Conservation (phyloP, 2,797 vertebrate genomes). For the Hoplostethus atlanticus region DNA sequence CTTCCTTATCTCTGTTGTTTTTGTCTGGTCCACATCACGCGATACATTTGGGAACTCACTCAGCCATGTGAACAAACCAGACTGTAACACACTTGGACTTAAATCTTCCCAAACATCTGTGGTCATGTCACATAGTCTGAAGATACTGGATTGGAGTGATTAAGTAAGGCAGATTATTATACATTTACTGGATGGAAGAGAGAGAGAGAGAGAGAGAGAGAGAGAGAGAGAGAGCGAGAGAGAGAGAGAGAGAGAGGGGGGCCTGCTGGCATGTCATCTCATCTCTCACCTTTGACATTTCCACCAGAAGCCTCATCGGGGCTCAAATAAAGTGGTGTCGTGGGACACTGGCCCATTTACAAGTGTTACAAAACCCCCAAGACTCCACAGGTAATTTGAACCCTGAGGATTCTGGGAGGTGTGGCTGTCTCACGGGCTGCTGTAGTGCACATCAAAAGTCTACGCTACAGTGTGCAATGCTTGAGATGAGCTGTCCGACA, state of each 20-base stretch:
- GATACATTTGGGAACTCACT: conserved; percentile 56
- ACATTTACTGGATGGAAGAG: no score
- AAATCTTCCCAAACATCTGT: conserved; percentile 53
- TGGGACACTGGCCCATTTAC: no score
- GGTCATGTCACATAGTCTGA: conserved; percentile 20
- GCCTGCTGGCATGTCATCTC: not conserved
- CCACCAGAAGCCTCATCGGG: not conserved
- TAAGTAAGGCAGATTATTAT: no score
- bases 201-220: no score
- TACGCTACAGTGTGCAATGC: conserved; percentile 51
- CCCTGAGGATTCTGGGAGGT: not conserved
- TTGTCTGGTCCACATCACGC: conserved; percentile 68
- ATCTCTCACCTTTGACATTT: conserved; percentile 41
- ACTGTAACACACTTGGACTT: conserved; percentile 50
- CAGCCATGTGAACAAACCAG: conserved; percentile 62
- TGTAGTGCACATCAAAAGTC: conserved; percentile 37
- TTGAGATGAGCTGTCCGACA: conserved; percentile 75
- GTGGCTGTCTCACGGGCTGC: conserved; percentile 31
- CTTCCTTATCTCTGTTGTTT: conserved; percentile 56
- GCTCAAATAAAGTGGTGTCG: not conserved
- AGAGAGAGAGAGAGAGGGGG: not conserved
- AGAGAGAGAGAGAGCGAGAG: no score
- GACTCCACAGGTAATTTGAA: not conserved
- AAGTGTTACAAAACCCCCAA: not conserved
- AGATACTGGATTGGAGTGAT: no score